These are phyloP conservation scores for Corvus moneduloides DNA, from an alignment of 2,113 vertebrate genomes.

Conservation along the genomic window DNA sequence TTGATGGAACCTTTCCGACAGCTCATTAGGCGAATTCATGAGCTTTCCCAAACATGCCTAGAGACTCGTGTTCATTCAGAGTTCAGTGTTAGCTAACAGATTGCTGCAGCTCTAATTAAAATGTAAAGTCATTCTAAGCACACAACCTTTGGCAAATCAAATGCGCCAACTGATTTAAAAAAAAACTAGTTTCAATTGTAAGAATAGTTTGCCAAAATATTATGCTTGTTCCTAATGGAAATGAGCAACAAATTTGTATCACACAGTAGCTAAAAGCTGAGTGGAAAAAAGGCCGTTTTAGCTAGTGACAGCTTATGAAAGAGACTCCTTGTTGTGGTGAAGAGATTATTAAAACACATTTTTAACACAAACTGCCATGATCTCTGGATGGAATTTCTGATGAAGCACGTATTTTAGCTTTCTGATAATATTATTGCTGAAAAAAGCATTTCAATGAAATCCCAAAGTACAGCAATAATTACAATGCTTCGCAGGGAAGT, in stretches of 20 bases:
- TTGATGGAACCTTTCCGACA: conserved; percentile 23
- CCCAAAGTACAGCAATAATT: neutral
- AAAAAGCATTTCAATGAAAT: neutral
- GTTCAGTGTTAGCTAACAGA: conserved; percentile 37
- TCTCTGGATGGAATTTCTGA: conserved; percentile 38
- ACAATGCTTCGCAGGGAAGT: neutral
- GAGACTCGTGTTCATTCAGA: conserved; percentile 5
- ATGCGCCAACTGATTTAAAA: neutral
- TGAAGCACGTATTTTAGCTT: neutral
- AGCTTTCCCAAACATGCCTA: conserved; percentile 32
- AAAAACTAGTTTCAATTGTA: neutral
- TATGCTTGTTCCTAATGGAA: conserved; percentile 35
- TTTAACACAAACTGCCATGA: neutral
- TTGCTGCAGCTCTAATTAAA: conserved; percentile 56
- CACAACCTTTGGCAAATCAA: conserved; percentile 32
- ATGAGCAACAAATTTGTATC: neutral
- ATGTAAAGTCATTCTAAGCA: conserved; percentile 21
- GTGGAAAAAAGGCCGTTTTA: neutral
- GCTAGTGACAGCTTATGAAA: neutral
- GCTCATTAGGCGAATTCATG: conserved; percentile 31
- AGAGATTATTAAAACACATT: conserved; percentile 15
- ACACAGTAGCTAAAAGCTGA: neutral
- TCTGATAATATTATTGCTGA: neutral
- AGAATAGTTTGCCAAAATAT: conserved; percentile 7
- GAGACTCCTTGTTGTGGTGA: conserved; percentile 7